Evolutionary conservation across 2,797 vertebrate genomes (phyloP).

Genomic region (Scleropages formosus): DNA sequence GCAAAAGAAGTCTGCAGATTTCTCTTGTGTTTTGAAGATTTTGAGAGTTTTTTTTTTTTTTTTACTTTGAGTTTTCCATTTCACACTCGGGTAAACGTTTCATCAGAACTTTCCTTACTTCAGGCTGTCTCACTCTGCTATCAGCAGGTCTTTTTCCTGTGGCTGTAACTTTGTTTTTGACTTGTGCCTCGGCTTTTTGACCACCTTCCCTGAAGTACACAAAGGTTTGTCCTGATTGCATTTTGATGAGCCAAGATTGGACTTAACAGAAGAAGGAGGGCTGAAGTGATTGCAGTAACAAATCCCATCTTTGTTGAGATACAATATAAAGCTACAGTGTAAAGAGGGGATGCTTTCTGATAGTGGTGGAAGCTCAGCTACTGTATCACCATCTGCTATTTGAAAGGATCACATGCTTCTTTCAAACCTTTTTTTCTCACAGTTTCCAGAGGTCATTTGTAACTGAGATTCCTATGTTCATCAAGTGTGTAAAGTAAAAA

Average conservation of each 20-base stretch:
- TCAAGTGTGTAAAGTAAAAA: too few relatives aligned
- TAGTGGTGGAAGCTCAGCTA: too few relatives aligned
- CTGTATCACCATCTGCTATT: too few relatives aligned
- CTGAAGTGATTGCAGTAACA: slow-evolving; percentile 8
- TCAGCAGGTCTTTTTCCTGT: neutral
- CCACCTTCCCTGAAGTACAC: slow-evolving; percentile 7
- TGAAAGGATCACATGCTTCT: too few relatives aligned
- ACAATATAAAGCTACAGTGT: neutral
- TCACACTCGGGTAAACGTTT: slow-evolving; percentile 24
- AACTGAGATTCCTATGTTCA: too few relatives aligned
- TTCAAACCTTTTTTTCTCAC: too few relatives aligned
- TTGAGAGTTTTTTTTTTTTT: slow-evolving; percentile 6
- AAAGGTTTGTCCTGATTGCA: slow-evolving; percentile 7
- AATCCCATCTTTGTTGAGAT: slow-evolving; percentile 19
- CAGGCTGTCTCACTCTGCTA: slow-evolving; percentile 10
- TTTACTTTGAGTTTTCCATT: slow-evolving; percentile 18
- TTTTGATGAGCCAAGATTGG: slow-evolving; percentile 24
- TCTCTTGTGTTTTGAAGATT: slow-evolving; percentile 11
- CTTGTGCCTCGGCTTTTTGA: neutral
- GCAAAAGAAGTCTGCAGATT: neutral
- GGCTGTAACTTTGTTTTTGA: neutral
- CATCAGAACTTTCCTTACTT: slow-evolving; percentile 23
- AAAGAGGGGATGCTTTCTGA: too few relatives aligned
- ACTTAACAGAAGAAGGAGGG: slow-evolving; percentile 19
- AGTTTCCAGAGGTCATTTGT: too few relatives aligned